These are phyloP conservation scores for Seira musarum DNA, from an alignment of 2,888 invertebrate species.

Conservation along the genomic window DNA sequence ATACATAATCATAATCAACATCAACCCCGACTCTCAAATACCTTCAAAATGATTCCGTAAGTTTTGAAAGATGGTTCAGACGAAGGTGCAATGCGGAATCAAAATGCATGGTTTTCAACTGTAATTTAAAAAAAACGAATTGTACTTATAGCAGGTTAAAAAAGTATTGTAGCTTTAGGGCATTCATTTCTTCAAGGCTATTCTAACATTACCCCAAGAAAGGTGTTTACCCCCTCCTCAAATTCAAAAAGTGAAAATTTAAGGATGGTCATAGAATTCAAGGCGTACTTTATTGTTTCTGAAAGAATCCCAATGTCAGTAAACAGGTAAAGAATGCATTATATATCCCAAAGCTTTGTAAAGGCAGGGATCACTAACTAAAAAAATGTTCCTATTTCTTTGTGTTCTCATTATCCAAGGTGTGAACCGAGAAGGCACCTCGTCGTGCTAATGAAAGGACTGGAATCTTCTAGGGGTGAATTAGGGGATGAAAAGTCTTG, in stretches of 20 bases:
- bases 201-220: background rate
- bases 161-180: too few relatives aligned
- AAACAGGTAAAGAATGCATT: background rate
- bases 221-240: background rate
- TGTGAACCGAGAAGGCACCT: constrained; percentile 65
- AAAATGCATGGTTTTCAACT: too few relatives aligned
- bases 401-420: constrained; percentile 58
- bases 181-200: background rate
- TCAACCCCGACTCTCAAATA: too few relatives aligned
- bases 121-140: too few relatives aligned
- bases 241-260: background rate
- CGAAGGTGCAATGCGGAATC: too few relatives aligned
- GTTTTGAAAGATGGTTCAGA: too few relatives aligned
- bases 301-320: background rate
- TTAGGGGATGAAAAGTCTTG: too few relatives aligned
- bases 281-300: background rate
- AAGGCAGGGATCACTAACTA: background rate
- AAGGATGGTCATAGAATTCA: background rate
- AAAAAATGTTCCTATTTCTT: constrained; percentile 8
- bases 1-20: background rate
- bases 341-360: background rate
- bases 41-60: too few relatives aligned
- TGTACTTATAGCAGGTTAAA: too few relatives aligned
- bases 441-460: constrained; percentile 63
- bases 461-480: background rate